A percentile compares a stretch with the other conserved stretches of the same genome.
Conservation (phyloP, 2,888 invertebrate species). For the Euplexia lucipara region DNA sequence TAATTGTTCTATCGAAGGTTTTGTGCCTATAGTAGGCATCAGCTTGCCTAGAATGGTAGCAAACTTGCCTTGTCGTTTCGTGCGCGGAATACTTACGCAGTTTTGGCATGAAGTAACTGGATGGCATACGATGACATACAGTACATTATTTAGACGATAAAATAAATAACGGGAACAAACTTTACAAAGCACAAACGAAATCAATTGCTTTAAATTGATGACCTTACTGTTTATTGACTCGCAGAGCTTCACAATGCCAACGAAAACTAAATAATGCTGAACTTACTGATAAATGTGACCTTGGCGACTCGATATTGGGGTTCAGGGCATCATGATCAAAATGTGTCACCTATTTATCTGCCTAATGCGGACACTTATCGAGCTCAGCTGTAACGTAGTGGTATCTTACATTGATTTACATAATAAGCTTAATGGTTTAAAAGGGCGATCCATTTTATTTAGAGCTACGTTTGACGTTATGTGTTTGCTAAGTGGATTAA, state of each 20-base stretch:
- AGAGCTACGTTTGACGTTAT: too few species aligned
- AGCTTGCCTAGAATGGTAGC: constrained; percentile 22
- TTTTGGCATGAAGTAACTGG: neutral
- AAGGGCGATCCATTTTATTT: neutral
- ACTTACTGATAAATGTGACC: constrained; percentile 63
- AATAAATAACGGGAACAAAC: constrained; percentile 49
- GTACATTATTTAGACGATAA: constrained; percentile 30
- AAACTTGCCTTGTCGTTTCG: constrained; percentile 15
- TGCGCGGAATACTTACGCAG: constrained; percentile 30
- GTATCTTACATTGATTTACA: neutral
- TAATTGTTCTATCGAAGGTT: constrained; percentile 14
- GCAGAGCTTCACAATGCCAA: constrained; percentile 57
- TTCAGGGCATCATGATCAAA: constrained; percentile 28
- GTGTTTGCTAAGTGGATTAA: too few species aligned
- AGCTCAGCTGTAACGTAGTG: neutral
- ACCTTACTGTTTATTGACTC: constrained; percentile 77
- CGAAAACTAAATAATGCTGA: constrained; percentile 57
- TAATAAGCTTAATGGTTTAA: neutral
- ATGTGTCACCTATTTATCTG: constrained; percentile 6
- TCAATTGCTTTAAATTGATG: constrained; percentile 79
- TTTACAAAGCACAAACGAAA: constrained; percentile 65
- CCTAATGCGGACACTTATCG: constrained; percentile 1
- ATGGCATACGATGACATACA: neutral
- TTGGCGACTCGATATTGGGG: constrained; percentile 44
- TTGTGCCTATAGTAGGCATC: constrained; percentile 1